phyloP scores from a whole-genome alignment of 2,113 vertebrate species.

The Corythaeola cristata region DNA sequence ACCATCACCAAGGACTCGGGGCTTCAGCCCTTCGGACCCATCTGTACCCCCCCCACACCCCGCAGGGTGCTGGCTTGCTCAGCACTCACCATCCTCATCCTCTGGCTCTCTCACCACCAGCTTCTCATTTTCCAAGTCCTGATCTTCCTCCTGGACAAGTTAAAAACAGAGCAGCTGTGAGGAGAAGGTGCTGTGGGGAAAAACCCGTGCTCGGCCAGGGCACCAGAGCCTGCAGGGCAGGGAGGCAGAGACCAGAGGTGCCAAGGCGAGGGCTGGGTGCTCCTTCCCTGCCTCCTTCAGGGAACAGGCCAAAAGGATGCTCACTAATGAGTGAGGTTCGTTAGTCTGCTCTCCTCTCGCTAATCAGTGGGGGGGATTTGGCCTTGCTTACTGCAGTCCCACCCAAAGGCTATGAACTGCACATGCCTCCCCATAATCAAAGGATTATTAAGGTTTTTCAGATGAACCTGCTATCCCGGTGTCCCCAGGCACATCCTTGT shows the following conservation, averaged over 20 bases:
- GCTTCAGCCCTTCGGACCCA: background rate
- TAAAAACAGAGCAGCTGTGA: background rate
- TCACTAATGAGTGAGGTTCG: fast-evolving
- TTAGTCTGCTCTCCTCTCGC: background rate
- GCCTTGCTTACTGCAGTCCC: background rate
- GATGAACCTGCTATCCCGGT: background rate
- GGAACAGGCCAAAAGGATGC: background rate
- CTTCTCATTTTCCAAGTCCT: slow-evolving; percentile 60
- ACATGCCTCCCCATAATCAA: fast-evolving
- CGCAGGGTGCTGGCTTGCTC: background rate
- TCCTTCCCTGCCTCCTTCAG: background rate
- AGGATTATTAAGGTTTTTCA: background rate
- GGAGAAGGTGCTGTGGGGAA: background rate
- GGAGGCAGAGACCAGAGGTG: background rate
- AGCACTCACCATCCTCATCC: slow-evolving; percentile 68
- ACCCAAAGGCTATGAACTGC: background rate
- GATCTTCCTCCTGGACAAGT: slow-evolving; percentile 69
- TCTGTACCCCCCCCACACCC: background rate
- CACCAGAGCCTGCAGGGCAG: background rate
- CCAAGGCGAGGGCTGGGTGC: background rate
- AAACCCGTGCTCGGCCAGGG: fast-evolving
- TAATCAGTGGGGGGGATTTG: background rate
- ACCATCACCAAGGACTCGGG: background rate
- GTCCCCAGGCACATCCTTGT: background rate
- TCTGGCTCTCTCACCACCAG: slow-evolving; percentile 57